Base-by-base conservation (phyloP, 2,113 vertebrate species). In the Aspiorhynchus laticeps region DNA sequence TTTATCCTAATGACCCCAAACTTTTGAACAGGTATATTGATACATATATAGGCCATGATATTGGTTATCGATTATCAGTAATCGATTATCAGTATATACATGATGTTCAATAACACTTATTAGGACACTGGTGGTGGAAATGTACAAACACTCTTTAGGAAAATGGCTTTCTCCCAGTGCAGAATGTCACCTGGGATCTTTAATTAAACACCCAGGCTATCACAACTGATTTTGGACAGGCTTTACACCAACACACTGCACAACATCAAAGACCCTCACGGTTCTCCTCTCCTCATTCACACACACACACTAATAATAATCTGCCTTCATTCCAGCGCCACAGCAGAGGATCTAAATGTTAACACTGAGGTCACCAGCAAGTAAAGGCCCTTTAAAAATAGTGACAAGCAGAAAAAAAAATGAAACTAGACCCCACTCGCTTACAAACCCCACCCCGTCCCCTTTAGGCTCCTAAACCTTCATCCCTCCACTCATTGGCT, bases 361-460 rank as follows among this genome's bases (percentile, higher is more conserved):
- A 91, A 92, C 83, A 85, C 92, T 84, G 77, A 91, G 88, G 91
- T 91, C 91, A 90, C 65, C 76, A 9, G 59, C 3, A 82, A 74
- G 84, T 78, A 75, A 88, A 87, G 87, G 90, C 77, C 91, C 84
- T 88, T 93, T 93, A 95, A 93, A 92, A 94, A 94, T 93, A 94
- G 93, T 90, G 91, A 92, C 88, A n/a, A 74, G 43, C 53, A 46
- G 51, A 63, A 17, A 31, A 80, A 73, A 74, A 81, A 24, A 73
- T 51, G 88, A 92, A 88, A 90, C 86, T 53, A 87, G 85, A 88
- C 26, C 7, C 90, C 75, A 80, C 85, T 73, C 82, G 87, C 36
- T 87, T 86, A 77, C 84, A 83, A 76, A 86, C 85, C 85, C 86
- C 73, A 87, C 84, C 87, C 78, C 24, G 17, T 71, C 74, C 28